Conservation (phyloP, 2,113 vertebrate species). For the Tupaia tana region DNA sequence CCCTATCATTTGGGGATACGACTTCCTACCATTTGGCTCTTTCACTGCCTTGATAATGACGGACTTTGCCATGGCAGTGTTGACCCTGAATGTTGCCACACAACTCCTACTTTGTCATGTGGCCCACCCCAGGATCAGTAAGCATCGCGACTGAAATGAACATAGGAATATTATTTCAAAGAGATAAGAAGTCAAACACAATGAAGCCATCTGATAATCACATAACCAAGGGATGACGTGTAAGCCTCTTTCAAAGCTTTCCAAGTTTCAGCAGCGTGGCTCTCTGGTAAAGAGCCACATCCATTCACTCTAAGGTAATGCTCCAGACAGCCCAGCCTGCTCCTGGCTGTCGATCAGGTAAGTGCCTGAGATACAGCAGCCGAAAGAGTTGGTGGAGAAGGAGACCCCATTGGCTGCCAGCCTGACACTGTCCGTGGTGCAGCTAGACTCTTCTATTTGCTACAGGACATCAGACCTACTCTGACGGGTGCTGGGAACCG, state of each 20-base stretch:
- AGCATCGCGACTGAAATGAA: neutral
- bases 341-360: neutral
- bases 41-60: neutral
- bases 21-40: neutral
- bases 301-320: slow-evolving; percentile 18
- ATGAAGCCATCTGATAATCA: neutral
- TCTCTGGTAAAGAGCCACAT: slow-evolving; percentile 24
- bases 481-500: slow-evolving; percentile 34
- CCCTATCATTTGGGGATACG: neutral
- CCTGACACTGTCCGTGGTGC: neutral
- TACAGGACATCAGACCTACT: slow-evolving; percentile 37
- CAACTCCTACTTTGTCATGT: neutral
- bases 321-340: neutral
- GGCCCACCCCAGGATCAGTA: neutral
- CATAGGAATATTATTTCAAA: neutral
- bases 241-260: slow-evolving; percentile 30
- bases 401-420: slow-evolving; percentile 7
- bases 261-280: neutral
- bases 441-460: slow-evolving; percentile 43
- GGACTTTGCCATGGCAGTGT: neutral
- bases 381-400: slow-evolving; percentile 45
- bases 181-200: neutral
- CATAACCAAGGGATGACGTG: neutral
- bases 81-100: neutral
- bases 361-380: neutral